A percentile compares a stretch with the other conserved stretches of the same genome.
Evolutionary conservation across 2,113 vertebrate species (phyloP).

Genomic region (Tonatia bakeri): DNA sequence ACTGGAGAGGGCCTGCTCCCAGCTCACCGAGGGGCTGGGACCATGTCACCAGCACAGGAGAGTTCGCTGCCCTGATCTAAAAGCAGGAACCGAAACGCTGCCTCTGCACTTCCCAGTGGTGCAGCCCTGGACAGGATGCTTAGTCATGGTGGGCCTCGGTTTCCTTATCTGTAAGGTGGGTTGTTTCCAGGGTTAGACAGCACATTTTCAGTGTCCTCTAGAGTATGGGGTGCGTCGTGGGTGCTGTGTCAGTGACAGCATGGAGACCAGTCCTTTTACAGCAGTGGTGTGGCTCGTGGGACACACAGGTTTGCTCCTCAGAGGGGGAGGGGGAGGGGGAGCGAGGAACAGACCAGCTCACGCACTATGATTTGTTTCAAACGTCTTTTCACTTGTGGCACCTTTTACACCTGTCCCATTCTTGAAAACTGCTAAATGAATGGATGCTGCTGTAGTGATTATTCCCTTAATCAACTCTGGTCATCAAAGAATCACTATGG

Average conservation of each 20-base stretch:
- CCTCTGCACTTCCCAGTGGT: background rate
- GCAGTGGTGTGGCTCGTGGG: background rate
- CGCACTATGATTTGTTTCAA: background rate
- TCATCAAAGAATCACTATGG: conserved; percentile 39
- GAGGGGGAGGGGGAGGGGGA: background rate
- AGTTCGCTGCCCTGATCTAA: background rate
- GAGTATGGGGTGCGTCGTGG: background rate
- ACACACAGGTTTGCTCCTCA: background rate
- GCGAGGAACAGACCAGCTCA: background rate
- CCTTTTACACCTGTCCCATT: background rate
- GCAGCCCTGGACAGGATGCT: background rate
- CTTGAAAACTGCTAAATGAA: background rate
- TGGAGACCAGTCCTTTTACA: background rate
- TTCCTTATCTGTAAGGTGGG: background rate
- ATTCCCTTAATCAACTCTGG: background rate
- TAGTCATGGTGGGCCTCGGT: background rate
- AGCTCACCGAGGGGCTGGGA: background rate
- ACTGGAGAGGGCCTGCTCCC: background rate
- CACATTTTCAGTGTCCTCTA: background rate
- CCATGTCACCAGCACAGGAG: background rate
- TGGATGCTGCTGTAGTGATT: background rate
- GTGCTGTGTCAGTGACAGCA: background rate
- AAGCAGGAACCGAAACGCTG: background rate
- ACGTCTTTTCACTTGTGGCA: background rate
- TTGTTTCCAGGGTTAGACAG: background rate